A percentile compares a stretch with the other conserved stretches of the same genome.
phyloP scores from a whole-genome alignment of 1,140 invertebrate species.

The Notospermus geniculatus region DNA sequence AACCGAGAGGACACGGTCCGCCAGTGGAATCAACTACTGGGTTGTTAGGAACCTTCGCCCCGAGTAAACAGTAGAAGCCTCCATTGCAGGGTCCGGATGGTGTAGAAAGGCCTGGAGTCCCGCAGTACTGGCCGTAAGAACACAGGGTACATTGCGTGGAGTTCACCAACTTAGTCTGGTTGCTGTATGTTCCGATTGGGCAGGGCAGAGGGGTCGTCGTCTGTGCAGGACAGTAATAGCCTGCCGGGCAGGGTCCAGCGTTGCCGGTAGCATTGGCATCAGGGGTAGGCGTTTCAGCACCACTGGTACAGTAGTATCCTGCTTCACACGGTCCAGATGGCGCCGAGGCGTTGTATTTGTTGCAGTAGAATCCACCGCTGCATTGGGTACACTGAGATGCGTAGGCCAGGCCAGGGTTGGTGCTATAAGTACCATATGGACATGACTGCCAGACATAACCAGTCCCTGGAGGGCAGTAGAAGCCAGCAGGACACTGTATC shows the following conservation, averaged over 20 bases:
- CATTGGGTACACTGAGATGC: slow-evolving; percentile 44
- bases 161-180: slow-evolving; percentile 33
- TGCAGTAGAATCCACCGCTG: slow-evolving; percentile 44
- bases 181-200: slow-evolving; percentile 43
- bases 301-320: slow-evolving; percentile 48
- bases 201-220: slow-evolving; percentile 36
- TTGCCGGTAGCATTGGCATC: slow-evolving; percentile 34
- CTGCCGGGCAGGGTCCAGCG: slow-evolving; percentile 44
- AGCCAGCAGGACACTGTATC: slow-evolving; percentile 18
- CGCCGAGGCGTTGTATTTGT: slow-evolving; percentile 30
- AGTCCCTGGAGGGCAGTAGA: slow-evolving; percentile 20
- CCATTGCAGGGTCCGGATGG: slow-evolving; percentile 45
- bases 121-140: slow-evolving; percentile 46
- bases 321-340: slow-evolving; percentile 38
- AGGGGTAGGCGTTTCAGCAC: slow-evolving; percentile 41
- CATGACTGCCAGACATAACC: slow-evolving; percentile 39
- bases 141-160: slow-evolving; percentile 31
- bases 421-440: slow-evolving; percentile 46
- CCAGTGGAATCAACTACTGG: slow-evolving; percentile 33
- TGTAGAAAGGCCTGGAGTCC: slow-evolving; percentile 32
- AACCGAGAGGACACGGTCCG: slow-evolving; percentile 46
- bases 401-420: slow-evolving; percentile 30
- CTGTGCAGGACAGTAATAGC: slow-evolving; percentile 35
- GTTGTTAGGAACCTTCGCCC: slow-evolving; percentile 45
- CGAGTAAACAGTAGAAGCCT: slow-evolving; percentile 47